Evolutionary conservation across 2,797 vertebrate genomes (phyloP), one percentile per base, ranked within the genome.

Genomic region (Sebastes taczanowskii): DNA sequence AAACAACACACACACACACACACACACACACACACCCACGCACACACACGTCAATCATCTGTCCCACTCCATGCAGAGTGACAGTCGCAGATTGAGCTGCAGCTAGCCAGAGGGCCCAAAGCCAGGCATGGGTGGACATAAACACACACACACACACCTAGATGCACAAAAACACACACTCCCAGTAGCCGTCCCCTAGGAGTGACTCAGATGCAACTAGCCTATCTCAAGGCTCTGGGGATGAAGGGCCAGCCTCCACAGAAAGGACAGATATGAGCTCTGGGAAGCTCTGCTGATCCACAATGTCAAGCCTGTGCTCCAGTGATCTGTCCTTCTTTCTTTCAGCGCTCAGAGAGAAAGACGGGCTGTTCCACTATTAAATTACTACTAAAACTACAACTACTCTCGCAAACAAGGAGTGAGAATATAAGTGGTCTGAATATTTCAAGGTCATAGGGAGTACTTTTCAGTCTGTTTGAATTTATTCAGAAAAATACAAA

Each of bases 51-150:
- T 82, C 90, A 91, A 86, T 91, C 85, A 91, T 71, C 78, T 38
- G 62, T 76, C 67, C 38, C 49, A 73, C 78, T 86, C 63, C 71
- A 82, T 82, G 46, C 64, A 86, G 81, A 88, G 73, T 86, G 87
- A 91, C 86, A 87, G 74, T 63, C 13, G 25, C 80, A 91, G 84
- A 92, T 82, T 84, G 83, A 87, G 77, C 63, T 81, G 78, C 80
- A 83, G 60, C 76, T 73, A 60, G 82, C 87, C 84, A 88, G 59
- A 84, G 80, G 90, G 82, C 76, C 76, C 61, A 55, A 74, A 68
- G 70, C 69, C 77, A 87, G 76, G 69, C 73, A 79, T 71, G 64
- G 74, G 55, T 65, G 64, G 78, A 85, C 83, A 82, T 46, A 55
- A 4, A 35, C 20, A 22, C 27, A 49, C 27, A 42, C 34, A 49